These are phyloP conservation scores for Anthrax anthrax DNA, from an alignment of 2,888 invertebrate species.

Conservation along the genomic window DNA sequence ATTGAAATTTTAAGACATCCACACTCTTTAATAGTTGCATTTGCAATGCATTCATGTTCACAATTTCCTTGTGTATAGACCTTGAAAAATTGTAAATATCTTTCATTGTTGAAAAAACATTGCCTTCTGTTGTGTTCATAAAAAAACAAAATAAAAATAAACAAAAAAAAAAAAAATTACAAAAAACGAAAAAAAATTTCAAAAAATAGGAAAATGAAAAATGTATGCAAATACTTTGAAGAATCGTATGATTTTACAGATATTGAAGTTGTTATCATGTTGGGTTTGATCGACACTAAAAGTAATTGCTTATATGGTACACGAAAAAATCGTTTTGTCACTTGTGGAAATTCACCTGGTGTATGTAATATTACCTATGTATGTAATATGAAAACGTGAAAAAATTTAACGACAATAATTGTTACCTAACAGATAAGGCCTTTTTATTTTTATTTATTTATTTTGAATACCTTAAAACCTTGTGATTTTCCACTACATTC, in stretches of 20 bases:
- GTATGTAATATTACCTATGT: slow-evolving; percentile 49
- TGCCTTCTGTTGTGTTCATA: slow-evolving; percentile 39
- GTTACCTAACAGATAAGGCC: too few relatives aligned
- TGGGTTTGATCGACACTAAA: slow-evolving; percentile 47
- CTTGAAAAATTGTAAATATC: slow-evolving; percentile 43
- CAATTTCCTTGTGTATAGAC: slow-evolving; percentile 53
- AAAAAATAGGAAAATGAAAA: background rate
- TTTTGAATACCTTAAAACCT: slow-evolving; percentile 15
- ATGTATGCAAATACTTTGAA: slow-evolving; percentile 2
- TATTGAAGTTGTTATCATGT: slow-evolving; percentile 47
- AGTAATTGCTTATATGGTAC: slow-evolving; percentile 48
- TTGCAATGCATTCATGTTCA: slow-evolving; percentile 49
- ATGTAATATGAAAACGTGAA: too few relatives aligned
- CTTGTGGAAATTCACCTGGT: slow-evolving; percentile 46
- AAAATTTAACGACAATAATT: too few relatives aligned
- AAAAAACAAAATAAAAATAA: background rate
- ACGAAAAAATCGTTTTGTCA: slow-evolving; percentile 47
- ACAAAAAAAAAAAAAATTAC: background rate
- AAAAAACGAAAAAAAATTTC: background rate
- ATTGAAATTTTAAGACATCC: slow-evolving; percentile 49
- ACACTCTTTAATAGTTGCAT: slow-evolving; percentile 42
- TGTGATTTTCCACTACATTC: slow-evolving; percentile 18
- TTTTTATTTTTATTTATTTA: slow-evolving; percentile 34
- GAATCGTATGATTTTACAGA: background rate
- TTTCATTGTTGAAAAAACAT: slow-evolving; percentile 47